These are phyloP conservation scores for Mechanitis messenoides DNA, from an alignment of 2,888 invertebrate species.

Conservation along the genomic window DNA sequence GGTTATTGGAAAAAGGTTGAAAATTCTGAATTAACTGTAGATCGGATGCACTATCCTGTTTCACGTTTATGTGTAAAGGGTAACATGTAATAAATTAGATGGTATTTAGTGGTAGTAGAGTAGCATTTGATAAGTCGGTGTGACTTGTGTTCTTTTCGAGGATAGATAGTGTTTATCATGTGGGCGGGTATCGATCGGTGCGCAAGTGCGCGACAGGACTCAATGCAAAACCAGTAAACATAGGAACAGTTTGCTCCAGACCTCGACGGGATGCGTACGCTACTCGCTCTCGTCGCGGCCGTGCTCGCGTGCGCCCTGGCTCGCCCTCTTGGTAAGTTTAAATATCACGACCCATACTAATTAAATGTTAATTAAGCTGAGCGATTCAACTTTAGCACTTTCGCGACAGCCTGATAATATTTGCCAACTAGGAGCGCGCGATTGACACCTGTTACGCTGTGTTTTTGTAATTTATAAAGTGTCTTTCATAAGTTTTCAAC, in stretches of 20 bases:
- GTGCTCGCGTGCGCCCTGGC: slow-evolving; percentile 49
- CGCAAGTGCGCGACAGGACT: slow-evolving; percentile 51
- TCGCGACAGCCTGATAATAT: slow-evolving; percentile 12
- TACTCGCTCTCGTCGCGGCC: slow-evolving; percentile 40
- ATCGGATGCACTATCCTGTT: slow-evolving; percentile 25
- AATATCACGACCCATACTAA: slow-evolving; percentile 10
- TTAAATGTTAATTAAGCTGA: slow-evolving; percentile 12
- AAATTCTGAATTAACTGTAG: slow-evolving; percentile 5
- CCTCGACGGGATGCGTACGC: slow-evolving; percentile 48
- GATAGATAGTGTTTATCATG: slow-evolving; percentile 44
- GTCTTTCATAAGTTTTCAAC: slow-evolving; percentile 1
- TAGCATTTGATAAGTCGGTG: slow-evolving; percentile 1
- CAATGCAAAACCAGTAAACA: slow-evolving; percentile 45
- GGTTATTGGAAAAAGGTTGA: not conserved
- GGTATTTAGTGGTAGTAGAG: slow-evolving; percentile 14
- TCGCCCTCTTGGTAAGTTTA: slow-evolving; percentile 51
- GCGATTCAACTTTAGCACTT: slow-evolving; percentile 11
- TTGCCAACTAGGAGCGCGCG: slow-evolving; percentile 5
- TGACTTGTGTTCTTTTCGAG: slow-evolving; percentile 17
- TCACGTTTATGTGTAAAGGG: slow-evolving; percentile 4
- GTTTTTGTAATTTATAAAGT: slow-evolving; percentile 13
- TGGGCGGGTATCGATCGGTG: slow-evolving; percentile 73
- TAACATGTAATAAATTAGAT: slow-evolving; percentile 10
- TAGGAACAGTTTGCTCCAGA: slow-evolving; percentile 34
- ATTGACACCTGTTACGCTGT: slow-evolving; percentile 25